A percentile compares a stretch with the other conserved stretches of the same genome.
Conservation (phyloP, 64 coral and sea anemone genomes). For the Montipora cactus region DNA sequence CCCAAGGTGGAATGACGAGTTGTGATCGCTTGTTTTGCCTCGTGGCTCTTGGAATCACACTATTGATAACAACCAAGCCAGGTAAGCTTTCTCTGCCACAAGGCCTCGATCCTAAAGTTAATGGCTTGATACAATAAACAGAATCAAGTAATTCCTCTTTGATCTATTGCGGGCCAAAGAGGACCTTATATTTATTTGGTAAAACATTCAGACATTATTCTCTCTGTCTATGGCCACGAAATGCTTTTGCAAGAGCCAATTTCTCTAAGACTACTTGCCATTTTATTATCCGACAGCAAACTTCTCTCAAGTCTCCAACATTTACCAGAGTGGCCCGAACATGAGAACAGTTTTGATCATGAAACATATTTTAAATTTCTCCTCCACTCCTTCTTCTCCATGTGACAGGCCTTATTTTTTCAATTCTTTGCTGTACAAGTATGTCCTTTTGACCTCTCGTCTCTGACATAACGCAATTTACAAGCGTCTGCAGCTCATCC, state of each 20-base stretch:
- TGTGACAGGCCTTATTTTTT: neutral
- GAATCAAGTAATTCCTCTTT: neutral
- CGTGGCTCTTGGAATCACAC: neutral
- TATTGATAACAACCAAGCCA: neutral
- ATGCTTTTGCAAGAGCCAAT: neutral
- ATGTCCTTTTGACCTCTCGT: constrained; percentile 33
- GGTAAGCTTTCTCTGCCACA: constrained; percentile 7
- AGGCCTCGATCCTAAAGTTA: neutral
- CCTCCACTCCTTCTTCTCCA: neutral
- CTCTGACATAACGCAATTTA: constrained; percentile 31
- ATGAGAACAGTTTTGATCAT: neutral
- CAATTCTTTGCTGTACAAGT: neutral
- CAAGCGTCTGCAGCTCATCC: neutral
- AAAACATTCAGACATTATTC: neutral
- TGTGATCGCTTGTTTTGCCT: neutral
- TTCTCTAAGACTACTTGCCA: neutral
- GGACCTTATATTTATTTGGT: neutral
- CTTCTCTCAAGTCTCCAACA: neutral
- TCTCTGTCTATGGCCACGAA: neutral
- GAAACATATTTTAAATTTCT: constrained; percentile 25
- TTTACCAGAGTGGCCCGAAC: neutral
- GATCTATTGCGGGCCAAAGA: neutral
- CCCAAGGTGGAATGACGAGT: neutral
- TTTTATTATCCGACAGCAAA: neutral
- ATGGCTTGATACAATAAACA: neutral